These are phyloP conservation scores for Drosophila differens DNA, from an alignment of 2,888 invertebrate species.

Conservation along the genomic window DNA sequence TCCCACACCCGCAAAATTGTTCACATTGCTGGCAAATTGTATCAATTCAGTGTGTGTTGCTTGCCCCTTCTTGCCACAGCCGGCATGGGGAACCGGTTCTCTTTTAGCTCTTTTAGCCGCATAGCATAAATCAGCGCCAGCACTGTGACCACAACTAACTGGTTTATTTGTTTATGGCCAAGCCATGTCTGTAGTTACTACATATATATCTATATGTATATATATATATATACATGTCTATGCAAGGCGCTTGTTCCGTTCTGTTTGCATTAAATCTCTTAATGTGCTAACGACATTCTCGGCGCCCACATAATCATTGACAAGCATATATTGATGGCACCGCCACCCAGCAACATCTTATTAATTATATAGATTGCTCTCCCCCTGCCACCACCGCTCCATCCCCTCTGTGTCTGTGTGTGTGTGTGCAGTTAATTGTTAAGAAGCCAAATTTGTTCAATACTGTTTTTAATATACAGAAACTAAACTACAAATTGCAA, in stretches of 20 bases:
- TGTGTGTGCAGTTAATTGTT: conserved; percentile 3
- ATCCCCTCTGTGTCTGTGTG: not conserved
- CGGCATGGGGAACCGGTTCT: conserved; percentile 59
- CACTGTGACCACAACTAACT: conserved; percentile 57
- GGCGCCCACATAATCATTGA: conserved; percentile 47
- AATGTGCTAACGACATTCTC: conserved; percentile 43
- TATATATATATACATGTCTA: not conserved
- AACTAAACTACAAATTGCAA: conserved; percentile 6
- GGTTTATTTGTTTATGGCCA: conserved; percentile 74
- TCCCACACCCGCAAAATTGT: conserved; percentile 60
- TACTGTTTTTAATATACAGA: not conserved
- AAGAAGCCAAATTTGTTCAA: not conserved
- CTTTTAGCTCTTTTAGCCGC: conserved; percentile 5
- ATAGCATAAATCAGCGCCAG: conserved; percentile 60
- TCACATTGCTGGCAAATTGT: conserved; percentile 64
- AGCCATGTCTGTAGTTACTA: conserved; percentile 11
- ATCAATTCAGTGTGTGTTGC: conserved; percentile 63
- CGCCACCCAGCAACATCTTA: conserved; percentile 24
- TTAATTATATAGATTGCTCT: conserved; percentile 16
- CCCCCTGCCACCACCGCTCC: too few species aligned
- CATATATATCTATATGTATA: fast-evolving
- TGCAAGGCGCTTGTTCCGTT: conserved; percentile 14
- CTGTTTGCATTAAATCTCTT: conserved; percentile 44
- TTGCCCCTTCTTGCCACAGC: conserved; percentile 10
- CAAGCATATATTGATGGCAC: conserved; percentile 41